phyloP scores from a whole-genome alignment of 2,797 vertebrate species.

The Falco biarmicus region DNA sequence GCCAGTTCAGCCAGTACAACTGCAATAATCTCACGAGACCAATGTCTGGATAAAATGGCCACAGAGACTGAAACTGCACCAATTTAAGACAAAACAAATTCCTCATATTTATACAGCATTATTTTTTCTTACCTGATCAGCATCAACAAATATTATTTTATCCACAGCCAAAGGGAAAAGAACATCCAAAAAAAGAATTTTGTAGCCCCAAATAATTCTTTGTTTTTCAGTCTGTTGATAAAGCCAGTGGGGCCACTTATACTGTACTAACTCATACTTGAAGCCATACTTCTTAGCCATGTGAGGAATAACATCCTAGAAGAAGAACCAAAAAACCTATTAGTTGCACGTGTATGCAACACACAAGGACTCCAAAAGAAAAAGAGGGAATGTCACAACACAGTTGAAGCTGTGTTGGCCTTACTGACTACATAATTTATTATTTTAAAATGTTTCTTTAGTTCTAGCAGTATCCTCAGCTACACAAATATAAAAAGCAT shows the following conservation, averaged over 20 bases:
- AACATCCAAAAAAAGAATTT: constrained; percentile 97
- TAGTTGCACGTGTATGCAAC: neutral
- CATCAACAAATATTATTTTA: constrained; percentile 98
- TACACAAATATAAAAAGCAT: neutral
- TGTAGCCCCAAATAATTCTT: constrained; percentile 97
- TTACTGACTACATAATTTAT: neutral
- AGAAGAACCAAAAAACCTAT: neutral
- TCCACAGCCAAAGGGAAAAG: constrained; percentile 95
- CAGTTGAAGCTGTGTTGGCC: neutral
- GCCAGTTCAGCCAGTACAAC: neutral
- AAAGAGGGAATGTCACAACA: neutral
- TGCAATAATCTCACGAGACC: accelerated
- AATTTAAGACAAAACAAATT: neutral
- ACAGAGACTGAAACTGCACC: neutral
- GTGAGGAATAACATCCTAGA: constrained; percentile 90
- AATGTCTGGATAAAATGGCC: neutral
- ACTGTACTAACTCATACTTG: constrained; percentile 94
- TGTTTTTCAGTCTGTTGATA: constrained; percentile 96
- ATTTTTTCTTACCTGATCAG: constrained; percentile 89
- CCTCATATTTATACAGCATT: neutral
- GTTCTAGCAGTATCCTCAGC: neutral
- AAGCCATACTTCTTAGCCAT: constrained; percentile 92
- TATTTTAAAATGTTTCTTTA: neutral
- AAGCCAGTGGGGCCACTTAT: constrained; percentile 96
- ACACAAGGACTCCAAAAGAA: neutral